Base-by-base conservation (phyloP, 2,797 vertebrate species). In the Amphiprion clarkii region DNA sequence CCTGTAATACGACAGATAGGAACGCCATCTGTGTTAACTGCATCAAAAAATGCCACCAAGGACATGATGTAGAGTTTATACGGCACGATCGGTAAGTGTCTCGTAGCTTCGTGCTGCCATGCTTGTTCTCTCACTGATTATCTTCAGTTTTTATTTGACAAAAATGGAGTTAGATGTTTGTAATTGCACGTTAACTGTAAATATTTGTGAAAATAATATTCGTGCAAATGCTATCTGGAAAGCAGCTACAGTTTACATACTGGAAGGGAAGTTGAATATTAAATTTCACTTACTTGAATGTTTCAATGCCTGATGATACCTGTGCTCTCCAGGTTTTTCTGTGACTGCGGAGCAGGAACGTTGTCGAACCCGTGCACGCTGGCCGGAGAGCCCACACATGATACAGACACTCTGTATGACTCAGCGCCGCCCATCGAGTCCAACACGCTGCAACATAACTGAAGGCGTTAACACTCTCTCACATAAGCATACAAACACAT, bases 41-140 rank as follows among this genome's bases (percentile, higher is more conserved):
- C 96, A 99, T 99, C 91, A 99, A 99, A 92, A 99, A 99, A 94
- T 99, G 98, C 95, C 98, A 99, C 94, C 98, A 99, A 95, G 98
- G 98, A 90, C 98, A 99, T 6, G 98, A 99, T 17, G 98, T 99
- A 89, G 98, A 99, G 91, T 99, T 99, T 96, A 99, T 99, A 95
- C 96, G 98, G 93, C 98, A 99, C 4, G 98, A 99, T 94, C 97
- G 98, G 98, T 99, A 21, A 86, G 90, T 4, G 62, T 54, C 2
- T 52, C 46, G 6, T 33, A 33, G 17, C 14, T 48, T n/a, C 46
- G 8, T 48, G 17, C 6, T 7, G 46, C 14, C 44, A 17, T 46
- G 17, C 11, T 39, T 39, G 5, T 39, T 12, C 10, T 10, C 36
- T 39, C 36, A 39, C 10, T 12, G 36, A 39, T 39, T 39, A 39